Evolutionary conservation across 2,888 invertebrate genomes (phyloP).

Genomic region (Schizaphis graminum): DNA sequence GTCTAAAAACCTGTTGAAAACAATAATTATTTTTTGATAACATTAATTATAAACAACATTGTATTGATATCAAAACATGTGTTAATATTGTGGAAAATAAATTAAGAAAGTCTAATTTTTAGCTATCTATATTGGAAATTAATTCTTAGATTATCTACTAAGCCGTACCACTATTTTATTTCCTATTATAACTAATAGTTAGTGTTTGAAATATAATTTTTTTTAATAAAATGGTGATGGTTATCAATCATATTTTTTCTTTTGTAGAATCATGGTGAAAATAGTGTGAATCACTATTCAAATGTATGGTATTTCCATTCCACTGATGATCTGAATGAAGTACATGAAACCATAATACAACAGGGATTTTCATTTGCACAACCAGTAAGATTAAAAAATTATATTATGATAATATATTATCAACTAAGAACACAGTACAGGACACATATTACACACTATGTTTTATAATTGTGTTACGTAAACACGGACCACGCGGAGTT

Average conservation of each 20-base stretch:
- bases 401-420: background rate
- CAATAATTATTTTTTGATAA: background rate
- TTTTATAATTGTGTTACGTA: background rate
- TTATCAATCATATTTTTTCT: background rate
- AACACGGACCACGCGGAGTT: background rate
- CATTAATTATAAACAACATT: background rate
- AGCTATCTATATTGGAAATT: background rate
- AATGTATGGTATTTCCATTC: conserved; percentile 61
- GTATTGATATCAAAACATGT: background rate
- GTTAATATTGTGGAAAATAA: background rate
- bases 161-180: background rate
- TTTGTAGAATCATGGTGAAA: background rate
- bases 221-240: background rate
- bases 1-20: background rate
- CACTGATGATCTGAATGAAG: background rate
- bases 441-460: background rate
- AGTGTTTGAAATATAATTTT: background rate
- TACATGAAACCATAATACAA: conserved; percentile 17
- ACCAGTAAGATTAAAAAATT: conserved; percentile 24
- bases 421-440: background rate
- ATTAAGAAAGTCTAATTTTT: background rate
- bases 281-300: background rate
- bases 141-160: background rate
- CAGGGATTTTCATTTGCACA: conserved; percentile 39
- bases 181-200: background rate